These are phyloP conservation scores for Plusia festucae DNA, from an alignment of 2,888 invertebrate species.

Conservation along the genomic window DNA sequence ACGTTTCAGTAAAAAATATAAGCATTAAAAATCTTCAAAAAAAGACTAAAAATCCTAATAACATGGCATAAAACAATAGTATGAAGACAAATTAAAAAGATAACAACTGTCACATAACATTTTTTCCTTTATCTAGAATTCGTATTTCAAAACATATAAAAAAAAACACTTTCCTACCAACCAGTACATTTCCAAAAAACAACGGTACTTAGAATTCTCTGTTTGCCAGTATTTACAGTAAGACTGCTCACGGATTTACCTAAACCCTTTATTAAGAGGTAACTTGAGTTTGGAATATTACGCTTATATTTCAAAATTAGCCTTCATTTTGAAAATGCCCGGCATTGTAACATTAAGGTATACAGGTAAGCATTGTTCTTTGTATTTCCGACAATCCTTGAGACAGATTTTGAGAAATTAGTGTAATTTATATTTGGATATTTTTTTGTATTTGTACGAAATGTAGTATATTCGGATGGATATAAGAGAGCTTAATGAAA, in stretches of 20 bases:
- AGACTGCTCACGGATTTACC: conserved; percentile 29
- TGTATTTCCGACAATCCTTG: conserved; percentile 14
- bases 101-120: too few relatives aligned
- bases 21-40: too few relatives aligned
- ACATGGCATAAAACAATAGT: too few relatives aligned
- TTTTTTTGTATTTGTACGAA: not conserved
- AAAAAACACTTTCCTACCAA: too few relatives aligned
- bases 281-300: conserved; percentile 32
- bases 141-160: too few relatives aligned
- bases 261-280: conserved; percentile 28
- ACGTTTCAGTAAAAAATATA: too few relatives aligned
- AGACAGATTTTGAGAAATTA: conserved; percentile 7
- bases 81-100: too few relatives aligned
- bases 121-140: too few relatives aligned
- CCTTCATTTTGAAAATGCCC: conserved; percentile 24
- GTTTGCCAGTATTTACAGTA: conserved; percentile 10
- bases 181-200: not conserved
- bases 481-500: too few relatives aligned
- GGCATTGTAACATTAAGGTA: conserved; percentile 16
- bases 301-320: conserved; percentile 41
- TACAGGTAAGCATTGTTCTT: conserved; percentile 12
- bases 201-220: not conserved
- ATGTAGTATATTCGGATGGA: not conserved
- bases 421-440: conserved; percentile 12
- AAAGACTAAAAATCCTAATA: too few relatives aligned